Evolutionary conservation across 2,113 vertebrate species (phyloP), one percentile per base, ranked within the genome.

Genomic region (Alligator sinensis): DNA sequence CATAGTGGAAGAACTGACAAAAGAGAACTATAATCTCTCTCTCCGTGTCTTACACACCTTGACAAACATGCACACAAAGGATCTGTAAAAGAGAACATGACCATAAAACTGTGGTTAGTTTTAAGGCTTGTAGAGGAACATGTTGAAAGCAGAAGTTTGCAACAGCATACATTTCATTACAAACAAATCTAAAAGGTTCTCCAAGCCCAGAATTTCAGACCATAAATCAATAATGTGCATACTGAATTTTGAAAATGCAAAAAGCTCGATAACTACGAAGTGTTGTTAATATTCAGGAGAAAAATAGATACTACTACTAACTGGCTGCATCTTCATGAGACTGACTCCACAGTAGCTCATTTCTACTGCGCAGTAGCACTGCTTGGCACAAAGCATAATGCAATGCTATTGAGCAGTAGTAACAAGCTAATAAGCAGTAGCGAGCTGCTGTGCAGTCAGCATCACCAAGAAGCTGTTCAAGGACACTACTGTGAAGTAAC

Each of bases 71-170:
- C 24, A 62, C 2, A 2, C 7, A 55, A 72, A 84, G 30, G 30
- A n/a, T 18, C 7, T 28, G 2, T 27, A 19, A 58, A 27, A 68
- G 30, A 89, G 47, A 13, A 60, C 1, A 79, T 21, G 12, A 47
- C 75, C 15, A 30, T 72, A 80, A 91, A 70, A 61, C 17, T 28
- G 13, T 9, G 47, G 10, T 3, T 47, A 34, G 5, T 24, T 22
- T 59, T 4, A 66, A 18, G 4, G 74, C 24, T 88, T 72, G 55
- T 21, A 95, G 86, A 84, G 1, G 64, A 80, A 95, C 82, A 92
- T 6, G 0, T 57, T 68, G 21, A 88, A 87, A 86, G 12, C 2
- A 62, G 34, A 92, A 77, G 13, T 83, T 87, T 89, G 80, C 78
- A 90, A 81, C 21, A 58, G 4, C 16, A 24, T 34, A 57, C 76